Percentiles rank a stretch among this genome's conserved stretches.
Evolutionary conservation across 2,888 invertebrate species (phyloP).

Genomic region (Uloborus plumipes): DNA sequence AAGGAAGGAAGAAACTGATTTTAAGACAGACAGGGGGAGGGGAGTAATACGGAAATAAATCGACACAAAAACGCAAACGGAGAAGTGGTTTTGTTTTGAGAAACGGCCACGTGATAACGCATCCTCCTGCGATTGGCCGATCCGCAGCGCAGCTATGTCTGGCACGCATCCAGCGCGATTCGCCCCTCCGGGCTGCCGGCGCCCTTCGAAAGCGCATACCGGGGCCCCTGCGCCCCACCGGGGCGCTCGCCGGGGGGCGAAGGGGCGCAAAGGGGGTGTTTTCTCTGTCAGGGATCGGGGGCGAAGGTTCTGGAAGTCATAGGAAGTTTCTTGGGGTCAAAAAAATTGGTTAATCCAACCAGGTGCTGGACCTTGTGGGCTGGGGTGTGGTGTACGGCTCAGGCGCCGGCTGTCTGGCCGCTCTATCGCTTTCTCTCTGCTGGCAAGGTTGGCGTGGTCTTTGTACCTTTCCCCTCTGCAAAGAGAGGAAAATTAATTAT

Average conservation of each 20-base stretch:
- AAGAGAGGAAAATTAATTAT: not conserved
- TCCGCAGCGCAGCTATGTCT: constrained; percentile 9
- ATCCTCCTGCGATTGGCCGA: too few relatives aligned
- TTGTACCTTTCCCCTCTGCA: constrained; percentile 5
- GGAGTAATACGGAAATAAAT: too few relatives aligned
- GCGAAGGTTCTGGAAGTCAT: too few relatives aligned
- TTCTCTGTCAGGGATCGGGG: not conserved
- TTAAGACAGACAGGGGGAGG: too few relatives aligned
- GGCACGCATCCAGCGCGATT: constrained; percentile 32
- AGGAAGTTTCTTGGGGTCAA: too few relatives aligned
- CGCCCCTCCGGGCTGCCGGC: constrained; percentile 27
- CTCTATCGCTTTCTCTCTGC: not conserved
- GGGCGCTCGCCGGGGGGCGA: too few relatives aligned
- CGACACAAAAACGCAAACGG: too few relatives aligned
- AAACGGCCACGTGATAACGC: too few relatives aligned
- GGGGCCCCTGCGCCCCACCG: not conserved
- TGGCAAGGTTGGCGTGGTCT: constrained; percentile 23
- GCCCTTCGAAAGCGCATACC: constrained; percentile 47
- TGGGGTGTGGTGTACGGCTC: constrained; percentile 35
- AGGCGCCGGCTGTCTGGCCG: too few relatives aligned
- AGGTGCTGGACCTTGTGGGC: constrained; percentile 42
- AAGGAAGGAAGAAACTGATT: too few relatives aligned
- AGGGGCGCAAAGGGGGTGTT: too few relatives aligned
- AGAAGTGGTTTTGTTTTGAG: too few relatives aligned
- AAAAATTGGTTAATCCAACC: constrained; percentile 1